phyloP scores from a whole-genome alignment of 1,140 invertebrate species.

The Pseudomyrmex pallidus region DNA sequence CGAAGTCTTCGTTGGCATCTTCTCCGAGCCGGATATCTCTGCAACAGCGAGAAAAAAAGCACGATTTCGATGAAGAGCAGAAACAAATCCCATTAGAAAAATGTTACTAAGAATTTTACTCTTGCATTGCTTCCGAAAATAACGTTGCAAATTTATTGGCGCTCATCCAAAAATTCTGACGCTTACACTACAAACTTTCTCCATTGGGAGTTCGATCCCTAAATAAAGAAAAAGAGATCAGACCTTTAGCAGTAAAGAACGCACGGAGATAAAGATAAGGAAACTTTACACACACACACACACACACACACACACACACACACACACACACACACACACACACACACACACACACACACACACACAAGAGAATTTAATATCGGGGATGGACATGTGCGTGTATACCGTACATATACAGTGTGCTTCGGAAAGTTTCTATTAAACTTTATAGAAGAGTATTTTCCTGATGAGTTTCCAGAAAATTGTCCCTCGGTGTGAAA shows the following conservation, averaged over 20 bases:
- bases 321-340: too few species aligned
- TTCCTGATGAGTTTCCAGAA: constrained; percentile 4
- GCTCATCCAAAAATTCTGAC: constrained; percentile 17
- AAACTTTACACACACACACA: too few species aligned
- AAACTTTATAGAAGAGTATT: constrained; percentile 31
- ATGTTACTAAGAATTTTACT: background rate
- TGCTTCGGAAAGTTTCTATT: constrained; percentile 22
- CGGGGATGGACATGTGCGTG: background rate
- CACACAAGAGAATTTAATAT: constrained; percentile 14
- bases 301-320: too few species aligned
- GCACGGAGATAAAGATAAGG: too few species aligned
- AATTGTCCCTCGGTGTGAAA: constrained; percentile 21
- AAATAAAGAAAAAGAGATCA: constrained; percentile 33
- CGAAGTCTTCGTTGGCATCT: constrained; percentile 56
- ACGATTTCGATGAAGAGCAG: background rate
- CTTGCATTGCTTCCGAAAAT: constrained; percentile 1
- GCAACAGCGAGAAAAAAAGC: constrained; percentile 39
- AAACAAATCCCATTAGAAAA: background rate
- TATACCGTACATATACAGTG: background rate
- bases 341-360: too few species aligned
- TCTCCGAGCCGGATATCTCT: constrained; percentile 75
- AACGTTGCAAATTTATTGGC: constrained; percentile 27
- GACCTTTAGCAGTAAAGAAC: constrained; percentile 3
- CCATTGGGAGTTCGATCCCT: constrained; percentile 12
- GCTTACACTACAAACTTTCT: constrained; percentile 37